Conservation (phyloP, 2,888 invertebrate genomes). For the Athetis lepigone region DNA sequence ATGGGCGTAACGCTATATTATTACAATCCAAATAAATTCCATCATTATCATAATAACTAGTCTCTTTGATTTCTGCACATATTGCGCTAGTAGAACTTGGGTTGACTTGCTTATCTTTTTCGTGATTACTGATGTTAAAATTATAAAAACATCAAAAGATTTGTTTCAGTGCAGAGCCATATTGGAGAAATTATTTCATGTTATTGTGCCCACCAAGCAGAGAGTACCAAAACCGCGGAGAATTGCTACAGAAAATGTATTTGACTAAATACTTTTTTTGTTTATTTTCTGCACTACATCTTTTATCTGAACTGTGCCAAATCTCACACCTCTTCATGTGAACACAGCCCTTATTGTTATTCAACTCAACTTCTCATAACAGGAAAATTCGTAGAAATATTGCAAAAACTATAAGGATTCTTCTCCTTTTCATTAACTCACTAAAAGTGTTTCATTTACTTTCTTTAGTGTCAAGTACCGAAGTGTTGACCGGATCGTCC, state of each 20-base stretch:
- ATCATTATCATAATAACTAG: background rate
- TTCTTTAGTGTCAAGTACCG: constrained; percentile 31
- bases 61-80: constrained; percentile 22
- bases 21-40: constrained; percentile 43
- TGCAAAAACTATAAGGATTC: background rate
- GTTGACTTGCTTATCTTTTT: constrained; percentile 2
- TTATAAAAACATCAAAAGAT: too few species aligned
- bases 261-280: too few species aligned
- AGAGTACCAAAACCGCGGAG: too few species aligned
- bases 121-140: too few species aligned
- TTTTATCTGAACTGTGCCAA: too few species aligned
- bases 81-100: background rate
- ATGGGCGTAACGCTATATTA: constrained; percentile 13
- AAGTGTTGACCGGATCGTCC: constrained; percentile 55
- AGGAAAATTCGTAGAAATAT: background rate
- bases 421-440: constrained; percentile 1
- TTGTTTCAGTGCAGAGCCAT: too few species aligned
- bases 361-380: background rate
- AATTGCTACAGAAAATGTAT: too few species aligned
- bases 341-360: too few species aligned
- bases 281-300: too few species aligned
- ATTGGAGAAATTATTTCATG: too few species aligned
- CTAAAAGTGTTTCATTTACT: constrained; percentile 14
- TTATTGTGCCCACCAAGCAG: too few species aligned
- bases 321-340: too few species aligned